Evolutionary conservation across 1,140 invertebrate genomes (phyloP).

Genomic region (Drosophila varians): DNA sequence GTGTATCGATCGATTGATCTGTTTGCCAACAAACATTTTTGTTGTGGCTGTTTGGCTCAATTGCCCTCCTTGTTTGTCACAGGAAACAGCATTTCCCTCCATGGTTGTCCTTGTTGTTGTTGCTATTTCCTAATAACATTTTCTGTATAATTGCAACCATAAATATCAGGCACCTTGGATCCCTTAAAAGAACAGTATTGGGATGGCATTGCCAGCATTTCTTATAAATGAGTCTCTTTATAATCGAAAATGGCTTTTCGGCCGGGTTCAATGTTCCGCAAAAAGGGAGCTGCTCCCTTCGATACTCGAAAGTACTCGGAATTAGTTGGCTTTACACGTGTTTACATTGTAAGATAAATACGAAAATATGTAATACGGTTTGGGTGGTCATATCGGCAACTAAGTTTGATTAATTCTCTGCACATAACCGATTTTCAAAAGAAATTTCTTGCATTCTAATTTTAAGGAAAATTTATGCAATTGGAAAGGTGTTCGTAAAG

Average conservation of each 20-base stretch:
- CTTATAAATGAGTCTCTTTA: constrained; percentile 46
- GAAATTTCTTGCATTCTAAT: neutral
- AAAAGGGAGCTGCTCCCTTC: neutral
- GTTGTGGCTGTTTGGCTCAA: constrained; percentile 25
- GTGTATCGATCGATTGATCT: constrained; percentile 41
- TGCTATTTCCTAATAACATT: constrained; percentile 5
- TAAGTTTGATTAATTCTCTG: neutral
- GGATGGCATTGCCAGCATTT: neutral
- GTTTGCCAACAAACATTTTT: constrained; percentile 33
- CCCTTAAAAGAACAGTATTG: constrained; percentile 4
- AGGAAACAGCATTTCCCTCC: constrained; percentile 44
- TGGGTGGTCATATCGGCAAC: neutral
- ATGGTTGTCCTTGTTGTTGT: constrained; percentile 12
- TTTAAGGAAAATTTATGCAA: neutral
- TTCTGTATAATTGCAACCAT: constrained; percentile 47
- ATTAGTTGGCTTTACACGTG: constrained; percentile 2
- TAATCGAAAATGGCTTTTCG: neutral
- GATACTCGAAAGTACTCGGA: constrained; percentile 9
- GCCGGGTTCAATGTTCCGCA: neutral
- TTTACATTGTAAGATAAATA: constrained; percentile 14
- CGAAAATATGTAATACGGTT: neutral
- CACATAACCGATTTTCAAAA: neutral
- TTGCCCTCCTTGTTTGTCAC: constrained; percentile 49
- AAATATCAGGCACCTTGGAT: constrained; percentile 10
- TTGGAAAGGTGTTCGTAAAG: neutral